Percentiles rank a stretch among this genome's conserved stretches.
These are phyloP conservation scores for Parochlus steinenii DNA, from an alignment of 2,888 invertebrate species.

Conservation along the genomic window DNA sequence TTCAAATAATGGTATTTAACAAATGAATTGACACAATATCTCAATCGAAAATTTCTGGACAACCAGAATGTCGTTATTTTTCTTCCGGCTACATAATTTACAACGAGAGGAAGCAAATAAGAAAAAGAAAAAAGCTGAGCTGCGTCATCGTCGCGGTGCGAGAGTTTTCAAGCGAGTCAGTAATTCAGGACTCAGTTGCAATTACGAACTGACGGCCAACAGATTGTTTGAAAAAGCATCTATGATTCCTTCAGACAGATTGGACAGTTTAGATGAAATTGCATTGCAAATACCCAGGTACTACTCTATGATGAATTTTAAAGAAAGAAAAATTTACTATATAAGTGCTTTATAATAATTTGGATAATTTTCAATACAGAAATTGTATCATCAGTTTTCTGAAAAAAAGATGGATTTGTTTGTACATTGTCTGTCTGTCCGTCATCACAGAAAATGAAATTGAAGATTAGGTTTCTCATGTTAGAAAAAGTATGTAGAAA, in stretches of 20 bases:
- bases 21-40: no score
- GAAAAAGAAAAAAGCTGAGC: slow-evolving; percentile 38
- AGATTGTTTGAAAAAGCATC: slow-evolving; percentile 71
- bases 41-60: slow-evolving; percentile 8
- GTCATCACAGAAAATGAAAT: not conserved
- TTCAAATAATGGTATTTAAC: no score
- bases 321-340: no score
- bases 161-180: slow-evolving; percentile 36
- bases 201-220: slow-evolving; percentile 53
- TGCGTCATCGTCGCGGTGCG: slow-evolving; percentile 33
- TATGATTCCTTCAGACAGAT: slow-evolving; percentile 53
- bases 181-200: slow-evolving; percentile 30
- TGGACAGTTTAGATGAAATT: slow-evolving; percentile 84
- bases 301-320: no score
- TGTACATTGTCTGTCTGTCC: not conserved
- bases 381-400: slow-evolving; percentile 1
- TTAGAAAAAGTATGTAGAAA: no score
- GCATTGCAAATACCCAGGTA: slow-evolving; percentile 87
- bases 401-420: not conserved
- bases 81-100: slow-evolving; percentile 85
- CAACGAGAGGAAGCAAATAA: slow-evolving; percentile 69
- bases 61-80: slow-evolving; percentile 81
- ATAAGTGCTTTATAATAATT: no score
- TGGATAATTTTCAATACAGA: slow-evolving; percentile 8
- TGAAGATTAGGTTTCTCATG: slow-evolving; percentile 1